Percentiles rank a stretch among this genome's conserved stretches.
Conservation (phyloP, 2,888 invertebrate species). For the Molanna angustata region DNA sequence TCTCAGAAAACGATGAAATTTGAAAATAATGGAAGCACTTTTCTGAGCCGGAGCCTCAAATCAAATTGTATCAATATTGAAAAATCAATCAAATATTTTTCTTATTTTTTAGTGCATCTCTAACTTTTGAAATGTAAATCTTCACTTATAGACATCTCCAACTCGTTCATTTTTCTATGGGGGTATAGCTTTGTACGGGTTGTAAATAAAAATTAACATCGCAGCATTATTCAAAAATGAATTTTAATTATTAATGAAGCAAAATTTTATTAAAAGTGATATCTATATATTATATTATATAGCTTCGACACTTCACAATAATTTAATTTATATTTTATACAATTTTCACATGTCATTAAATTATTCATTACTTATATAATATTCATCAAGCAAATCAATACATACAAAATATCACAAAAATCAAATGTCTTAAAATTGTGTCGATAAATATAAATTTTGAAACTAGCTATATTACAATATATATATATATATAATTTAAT, state of each 20-base stretch:
- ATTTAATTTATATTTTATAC: slow-evolving; percentile 13
- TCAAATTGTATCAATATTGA: no score
- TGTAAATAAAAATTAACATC: no score
- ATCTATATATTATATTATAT: slow-evolving; percentile 27
- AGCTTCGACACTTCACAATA: slow-evolving; percentile 24
- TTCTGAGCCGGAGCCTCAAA: no score
- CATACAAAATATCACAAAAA: slow-evolving; percentile 27
- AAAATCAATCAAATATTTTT: no score
- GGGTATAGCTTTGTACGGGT: no score
- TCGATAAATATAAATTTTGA: not conserved
- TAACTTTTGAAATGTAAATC: no score
- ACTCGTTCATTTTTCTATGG: no score
- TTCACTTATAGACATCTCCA: no score
- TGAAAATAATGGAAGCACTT: no score
- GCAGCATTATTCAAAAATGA: slow-evolving; percentile 15
- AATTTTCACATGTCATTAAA: slow-evolving; percentile 10
- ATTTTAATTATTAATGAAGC: slow-evolving; percentile 23
- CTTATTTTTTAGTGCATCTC: no score
- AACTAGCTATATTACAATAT: not conserved
- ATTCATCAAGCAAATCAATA: slow-evolving; percentile 21
- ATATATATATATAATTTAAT: not conserved
- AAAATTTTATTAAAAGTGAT: slow-evolving; percentile 26
- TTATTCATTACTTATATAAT: no score
- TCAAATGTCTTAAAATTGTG: not conserved
- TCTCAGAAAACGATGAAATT: no score